Percentiles rank a stretch among this genome's conserved stretches.
Evolutionary conservation across 1,140 invertebrate species (phyloP).

Genomic region (Cataglyphis hispanica): DNA sequence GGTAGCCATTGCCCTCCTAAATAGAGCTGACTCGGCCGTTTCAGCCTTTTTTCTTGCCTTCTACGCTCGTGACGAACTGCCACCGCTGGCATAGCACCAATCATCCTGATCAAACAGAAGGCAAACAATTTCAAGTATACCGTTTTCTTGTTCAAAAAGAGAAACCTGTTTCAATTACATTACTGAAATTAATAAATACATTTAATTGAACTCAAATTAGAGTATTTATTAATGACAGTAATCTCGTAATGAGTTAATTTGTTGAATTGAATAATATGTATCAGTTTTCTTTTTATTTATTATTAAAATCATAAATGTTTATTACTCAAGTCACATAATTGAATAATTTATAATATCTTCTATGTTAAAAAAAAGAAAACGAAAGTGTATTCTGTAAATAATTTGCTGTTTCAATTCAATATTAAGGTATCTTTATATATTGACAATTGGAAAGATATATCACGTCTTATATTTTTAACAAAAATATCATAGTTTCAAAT

Average conservation of each 20-base stretch:
- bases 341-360: too few relatives aligned
- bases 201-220: not conserved
- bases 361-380: too few relatives aligned
- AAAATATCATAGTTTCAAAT: too few relatives aligned
- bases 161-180: not conserved
- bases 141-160: not conserved
- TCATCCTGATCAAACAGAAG: slow-evolving; percentile 88
- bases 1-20: slow-evolving; percentile 88
- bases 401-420: not conserved
- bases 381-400: not conserved
- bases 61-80: slow-evolving; percentile 93
- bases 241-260: not conserved
- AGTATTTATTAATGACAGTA: not conserved
- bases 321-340: too few relatives aligned
- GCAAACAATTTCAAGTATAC: not conserved
- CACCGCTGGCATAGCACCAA: slow-evolving; percentile 94
- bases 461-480: not conserved
- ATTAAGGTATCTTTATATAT: not conserved
- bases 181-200: not conserved
- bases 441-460: not conserved
- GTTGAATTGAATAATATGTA: not conserved
- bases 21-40: slow-evolving; percentile 91
- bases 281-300: not conserved
- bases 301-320: too few relatives aligned
- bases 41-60: slow-evolving; percentile 90